phyloP scores from a whole-genome alignment of 2,888 invertebrate species.

The Scelioninae gen. 1 region DNA sequence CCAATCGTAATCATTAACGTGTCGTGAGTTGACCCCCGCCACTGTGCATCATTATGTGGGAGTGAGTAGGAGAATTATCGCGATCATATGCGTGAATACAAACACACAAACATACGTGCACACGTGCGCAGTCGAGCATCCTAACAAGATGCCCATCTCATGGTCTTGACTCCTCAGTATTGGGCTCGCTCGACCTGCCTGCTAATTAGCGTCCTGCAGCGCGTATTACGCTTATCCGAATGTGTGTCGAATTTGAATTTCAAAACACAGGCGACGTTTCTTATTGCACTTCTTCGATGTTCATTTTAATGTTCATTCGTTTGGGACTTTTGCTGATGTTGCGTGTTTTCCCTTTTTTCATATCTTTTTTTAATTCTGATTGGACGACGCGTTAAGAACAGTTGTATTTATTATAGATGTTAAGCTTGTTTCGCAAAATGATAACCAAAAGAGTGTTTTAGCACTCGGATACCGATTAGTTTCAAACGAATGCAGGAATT shows the following conservation, averaged over 20 bases:
- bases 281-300: constrained; percentile 53
- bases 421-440: constrained; percentile 30
- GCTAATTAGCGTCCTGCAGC: constrained; percentile 67
- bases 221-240: constrained; percentile 66
- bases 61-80: constrained; percentile 46
- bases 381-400: constrained; percentile 25
- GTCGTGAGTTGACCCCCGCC: constrained; percentile 30
- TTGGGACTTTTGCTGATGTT: not conserved
- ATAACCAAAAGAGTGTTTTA: constrained; percentile 35
- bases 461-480: constrained; percentile 32
- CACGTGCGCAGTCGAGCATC: constrained; percentile 17
- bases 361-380: constrained; percentile 6
- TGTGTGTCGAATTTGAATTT: constrained; percentile 68
- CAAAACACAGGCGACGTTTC: constrained; percentile 59
- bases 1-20: constrained; percentile 57
- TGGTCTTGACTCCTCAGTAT: constrained; percentile 45
- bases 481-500: constrained; percentile 18
- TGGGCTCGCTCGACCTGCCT: constrained; percentile 46
- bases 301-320: constrained; percentile 32
- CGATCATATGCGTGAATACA: constrained; percentile 34
- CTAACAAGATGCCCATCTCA: constrained; percentile 56
- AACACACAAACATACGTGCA: constrained; percentile 15
- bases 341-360: not conserved
- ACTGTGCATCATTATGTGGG: constrained; percentile 28
- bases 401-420: constrained; percentile 41